Conservation (phyloP, 2,113 vertebrate species). For the Conger conger region DNA sequence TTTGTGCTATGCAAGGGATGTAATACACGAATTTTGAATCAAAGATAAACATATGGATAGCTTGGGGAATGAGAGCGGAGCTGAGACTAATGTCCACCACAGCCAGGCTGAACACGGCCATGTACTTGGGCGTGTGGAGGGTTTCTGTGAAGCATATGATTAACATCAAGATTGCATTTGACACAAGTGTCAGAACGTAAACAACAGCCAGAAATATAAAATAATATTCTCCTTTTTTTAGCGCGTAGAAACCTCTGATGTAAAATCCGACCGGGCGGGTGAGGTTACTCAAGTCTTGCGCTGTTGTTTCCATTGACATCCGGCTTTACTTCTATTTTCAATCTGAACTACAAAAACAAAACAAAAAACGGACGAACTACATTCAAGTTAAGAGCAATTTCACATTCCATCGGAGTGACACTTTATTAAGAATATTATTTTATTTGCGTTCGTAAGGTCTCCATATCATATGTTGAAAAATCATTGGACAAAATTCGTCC, state of each 20-base stretch:
- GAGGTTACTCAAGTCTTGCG: constrained; percentile 30
- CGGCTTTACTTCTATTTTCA: neutral
- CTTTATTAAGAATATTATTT: too few relatives aligned
- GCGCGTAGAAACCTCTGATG: constrained; percentile 31
- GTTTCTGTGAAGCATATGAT: constrained; percentile 23
- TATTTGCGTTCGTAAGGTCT: too few relatives aligned
- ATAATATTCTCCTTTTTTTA: constrained; percentile 24
- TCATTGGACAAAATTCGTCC: too few relatives aligned
- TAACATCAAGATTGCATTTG: constrained; percentile 26
- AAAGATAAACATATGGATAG: constrained; percentile 30
- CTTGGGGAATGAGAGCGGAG: constrained; percentile 32
- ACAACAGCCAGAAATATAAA: constrained; percentile 31
- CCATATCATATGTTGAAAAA: too few relatives aligned
- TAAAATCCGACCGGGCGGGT: constrained; percentile 29
- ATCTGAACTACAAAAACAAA: neutral
- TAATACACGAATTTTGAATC: constrained; percentile 30
- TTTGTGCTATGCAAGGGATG: constrained; percentile 25
- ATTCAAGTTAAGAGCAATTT: neutral
- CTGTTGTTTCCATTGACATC: constrained; percentile 7
- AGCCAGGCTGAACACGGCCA: constrained; percentile 32
- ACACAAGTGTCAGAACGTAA: constrained; percentile 28
- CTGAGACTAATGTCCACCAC: constrained; percentile 31
- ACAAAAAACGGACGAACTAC: neutral
- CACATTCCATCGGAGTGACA: too few relatives aligned
- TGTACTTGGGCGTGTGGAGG: constrained; percentile 33